Percentiles rank a stretch among this genome's conserved stretches.
phyloP scores from a whole-genome alignment of 1,140 invertebrate species.

The Trissolcus basalis region DNA sequence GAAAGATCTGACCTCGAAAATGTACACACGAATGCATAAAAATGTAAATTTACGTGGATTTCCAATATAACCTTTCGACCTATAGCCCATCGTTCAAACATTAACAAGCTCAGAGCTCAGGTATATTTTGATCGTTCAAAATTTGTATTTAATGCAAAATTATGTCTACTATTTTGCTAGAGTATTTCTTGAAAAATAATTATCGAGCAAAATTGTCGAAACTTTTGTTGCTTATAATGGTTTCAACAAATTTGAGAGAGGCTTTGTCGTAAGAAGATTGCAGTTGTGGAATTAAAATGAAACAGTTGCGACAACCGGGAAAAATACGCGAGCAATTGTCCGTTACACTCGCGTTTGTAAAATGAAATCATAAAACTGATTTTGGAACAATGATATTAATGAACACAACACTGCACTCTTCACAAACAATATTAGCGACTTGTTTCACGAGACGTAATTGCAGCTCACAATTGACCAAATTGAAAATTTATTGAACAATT shows the following conservation, averaged over 20 bases:
- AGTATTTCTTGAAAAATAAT: background rate
- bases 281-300: slow-evolving; percentile 6
- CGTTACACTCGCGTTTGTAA: background rate
- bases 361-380: slow-evolving; percentile 4
- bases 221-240: slow-evolving; percentile 9
- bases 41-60: too few relatives aligned
- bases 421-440: background rate
- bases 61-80: too few relatives aligned
- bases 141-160: too few relatives aligned
- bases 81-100: too few relatives aligned
- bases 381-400: slow-evolving; percentile 7
- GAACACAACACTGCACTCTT: slow-evolving; percentile 3
- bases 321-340: slow-evolving; percentile 5
- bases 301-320: slow-evolving; percentile 14
- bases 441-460: background rate
- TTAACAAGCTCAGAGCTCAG: too few relatives aligned
- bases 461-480: too few relatives aligned
- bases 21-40: background rate
- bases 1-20: background rate
- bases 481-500: too few relatives aligned
- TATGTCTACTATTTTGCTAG: background rate
- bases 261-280: slow-evolving; percentile 17
- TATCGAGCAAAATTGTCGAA: background rate
- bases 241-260: slow-evolving; percentile 15
- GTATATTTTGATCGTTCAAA: too few relatives aligned